Evolutionary conservation across 2,888 invertebrate genomes (phyloP).

Genomic region (Malachius bipustulatus): DNA sequence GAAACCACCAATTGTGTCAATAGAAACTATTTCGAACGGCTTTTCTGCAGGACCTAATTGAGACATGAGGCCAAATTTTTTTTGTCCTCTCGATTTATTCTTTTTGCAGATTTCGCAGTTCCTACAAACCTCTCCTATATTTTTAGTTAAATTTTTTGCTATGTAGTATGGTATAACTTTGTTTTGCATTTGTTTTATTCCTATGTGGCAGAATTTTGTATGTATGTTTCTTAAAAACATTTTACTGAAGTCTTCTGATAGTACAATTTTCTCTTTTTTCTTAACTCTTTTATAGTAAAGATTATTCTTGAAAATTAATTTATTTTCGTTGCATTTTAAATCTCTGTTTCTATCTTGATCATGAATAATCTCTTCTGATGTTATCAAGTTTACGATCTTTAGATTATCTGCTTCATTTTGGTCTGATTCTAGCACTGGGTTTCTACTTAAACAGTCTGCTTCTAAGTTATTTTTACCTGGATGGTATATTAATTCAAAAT

Average conservation of each 20-base stretch:
- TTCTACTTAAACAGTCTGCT: conserved; percentile 9
- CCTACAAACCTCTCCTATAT: conserved; percentile 13
- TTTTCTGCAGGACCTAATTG: conserved; percentile 18
- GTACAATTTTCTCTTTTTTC: conserved; percentile 2
- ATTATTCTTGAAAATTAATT: conserved; percentile 6
- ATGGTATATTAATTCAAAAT: conserved; percentile 20
- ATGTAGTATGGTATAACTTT: conserved; percentile 5
- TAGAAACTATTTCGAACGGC: conserved; percentile 25
- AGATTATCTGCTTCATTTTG: conserved; percentile 4
- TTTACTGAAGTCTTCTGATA: not conserved
- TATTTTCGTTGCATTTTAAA: not conserved
- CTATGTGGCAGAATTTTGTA: conserved; percentile 4
- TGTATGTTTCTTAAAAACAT: not conserved
- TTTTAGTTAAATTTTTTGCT: conserved; percentile 12
- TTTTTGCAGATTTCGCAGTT: conserved; percentile 20
- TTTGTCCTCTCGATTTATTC: conserved; percentile 24
- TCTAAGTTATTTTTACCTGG: conserved; percentile 10
- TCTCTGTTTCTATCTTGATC: conserved; percentile 7
- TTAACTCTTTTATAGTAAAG: not conserved
- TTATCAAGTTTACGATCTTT: conserved; percentile 9
- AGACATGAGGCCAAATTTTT: conserved; percentile 19
- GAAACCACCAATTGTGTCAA: conserved; percentile 26
- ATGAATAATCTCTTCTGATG: conserved; percentile 6
- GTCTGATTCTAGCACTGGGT: conserved; percentile 6
- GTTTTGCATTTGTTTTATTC: conserved; percentile 8